A percentile compares a stretch with the other conserved stretches of the same genome.
Evolutionary conservation across 2,797 vertebrate genomes (phyloP).

Genomic region (Lagorchestes hirsutus): DNA sequence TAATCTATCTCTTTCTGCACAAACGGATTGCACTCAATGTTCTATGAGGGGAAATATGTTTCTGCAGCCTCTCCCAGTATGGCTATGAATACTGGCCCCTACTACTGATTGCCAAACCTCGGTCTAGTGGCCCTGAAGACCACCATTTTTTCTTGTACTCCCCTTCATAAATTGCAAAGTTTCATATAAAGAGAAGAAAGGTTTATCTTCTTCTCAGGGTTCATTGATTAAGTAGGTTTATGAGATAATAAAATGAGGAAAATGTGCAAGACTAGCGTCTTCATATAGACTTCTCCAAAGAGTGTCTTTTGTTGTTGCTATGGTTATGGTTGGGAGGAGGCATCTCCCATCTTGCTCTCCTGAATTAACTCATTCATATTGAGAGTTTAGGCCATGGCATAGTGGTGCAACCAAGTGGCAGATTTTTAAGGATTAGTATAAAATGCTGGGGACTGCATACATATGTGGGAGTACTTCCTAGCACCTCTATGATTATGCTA

Average conservation of each 20-base stretch:
- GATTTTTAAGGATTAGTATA: background rate
- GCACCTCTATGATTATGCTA: background rate
- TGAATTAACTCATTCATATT: slow-evolving; percentile 2
- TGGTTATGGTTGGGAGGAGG: background rate
- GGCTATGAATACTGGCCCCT: background rate
- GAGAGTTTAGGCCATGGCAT: background rate
- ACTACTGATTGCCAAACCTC: background rate
- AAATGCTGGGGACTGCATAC: background rate
- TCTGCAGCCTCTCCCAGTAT: background rate
- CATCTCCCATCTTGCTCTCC: background rate
- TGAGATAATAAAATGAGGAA: slow-evolving; percentile 65
- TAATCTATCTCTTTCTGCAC: slow-evolving; percentile 82
- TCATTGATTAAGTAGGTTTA: slow-evolving; percentile 77
- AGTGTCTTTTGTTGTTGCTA: background rate
- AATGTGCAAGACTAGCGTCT: background rate
- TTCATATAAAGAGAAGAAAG: slow-evolving; percentile 65
- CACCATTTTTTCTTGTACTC: background rate
- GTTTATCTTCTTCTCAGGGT: slow-evolving; percentile 65
- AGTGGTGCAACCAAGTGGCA: background rate
- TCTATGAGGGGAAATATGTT: background rate
- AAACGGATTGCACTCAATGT: background rate
- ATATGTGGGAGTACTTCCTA: background rate
- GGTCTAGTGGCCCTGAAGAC: background rate
- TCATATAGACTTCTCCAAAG: background rate
- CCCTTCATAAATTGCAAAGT: slow-evolving; percentile 79